Evolutionary conservation across 2,113 vertebrate species (phyloP).

Genomic region (Lipophrys pholis): DNA sequence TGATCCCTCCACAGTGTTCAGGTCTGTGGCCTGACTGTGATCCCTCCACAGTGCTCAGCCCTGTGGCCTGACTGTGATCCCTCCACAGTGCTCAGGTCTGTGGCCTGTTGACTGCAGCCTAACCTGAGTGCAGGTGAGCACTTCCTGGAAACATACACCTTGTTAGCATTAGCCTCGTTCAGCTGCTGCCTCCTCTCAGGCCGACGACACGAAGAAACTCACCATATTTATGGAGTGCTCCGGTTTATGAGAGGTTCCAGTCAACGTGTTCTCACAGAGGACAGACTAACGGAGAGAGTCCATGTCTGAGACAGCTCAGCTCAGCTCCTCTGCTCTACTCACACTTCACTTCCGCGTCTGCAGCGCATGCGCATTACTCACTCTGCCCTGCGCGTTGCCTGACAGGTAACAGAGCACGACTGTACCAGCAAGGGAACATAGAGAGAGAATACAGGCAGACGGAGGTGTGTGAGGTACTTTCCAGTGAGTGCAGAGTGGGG

Average conservation of each 20-base stretch:
- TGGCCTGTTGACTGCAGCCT: too few relatives aligned
- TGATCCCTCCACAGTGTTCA: too few relatives aligned
- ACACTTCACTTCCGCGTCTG: slow-evolving; percentile 59
- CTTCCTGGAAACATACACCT: slow-evolving; percentile 76
- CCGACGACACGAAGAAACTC: slow-evolving; percentile 25
- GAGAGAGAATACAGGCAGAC: too few relatives aligned
- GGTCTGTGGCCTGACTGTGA: too few relatives aligned
- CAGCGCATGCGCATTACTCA: slow-evolving; percentile 68
- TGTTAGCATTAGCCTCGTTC: slow-evolving; percentile 62
- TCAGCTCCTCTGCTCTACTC: slow-evolving; percentile 6
- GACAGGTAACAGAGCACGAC: neutral
- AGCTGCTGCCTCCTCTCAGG: neutral
- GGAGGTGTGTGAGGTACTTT: too few relatives aligned
- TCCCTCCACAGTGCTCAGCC: too few relatives aligned
- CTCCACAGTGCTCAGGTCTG: too few relatives aligned
- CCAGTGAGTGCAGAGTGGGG: too few relatives aligned
- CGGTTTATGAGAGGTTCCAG: neutral
- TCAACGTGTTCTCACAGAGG: neutral
- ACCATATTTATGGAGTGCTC: slow-evolving; percentile 66
- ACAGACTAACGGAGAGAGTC: slow-evolving; percentile 30
- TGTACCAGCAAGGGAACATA: neutral
- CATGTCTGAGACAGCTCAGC: slow-evolving; percentile 56
- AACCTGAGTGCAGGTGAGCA: slow-evolving; percentile 49
- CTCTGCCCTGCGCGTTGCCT: neutral
- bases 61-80: too few relatives aligned